These are phyloP conservation scores for Spongilla lacustris DNA, from an alignment of 37 sponge, comb jelly and placozoan genomes.

Conservation along the genomic window DNA sequence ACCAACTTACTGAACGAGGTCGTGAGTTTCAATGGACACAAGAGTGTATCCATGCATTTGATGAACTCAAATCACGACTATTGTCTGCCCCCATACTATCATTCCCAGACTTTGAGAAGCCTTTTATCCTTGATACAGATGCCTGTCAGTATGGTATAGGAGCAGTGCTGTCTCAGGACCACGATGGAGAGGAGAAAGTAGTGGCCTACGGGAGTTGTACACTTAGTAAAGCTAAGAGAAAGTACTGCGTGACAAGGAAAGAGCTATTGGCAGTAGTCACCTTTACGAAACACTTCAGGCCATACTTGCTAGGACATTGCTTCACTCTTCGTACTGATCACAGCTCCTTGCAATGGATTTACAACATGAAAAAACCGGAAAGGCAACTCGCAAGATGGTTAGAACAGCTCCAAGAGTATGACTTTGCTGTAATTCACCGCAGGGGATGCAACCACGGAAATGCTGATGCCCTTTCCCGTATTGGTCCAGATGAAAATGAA, in stretches of 20 bases:
- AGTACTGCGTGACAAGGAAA: conserved; percentile 28
- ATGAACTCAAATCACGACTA: neutral
- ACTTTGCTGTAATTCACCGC: conserved; percentile 35
- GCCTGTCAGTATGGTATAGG: conserved; percentile 26
- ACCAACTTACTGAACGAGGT: conserved; percentile 3
- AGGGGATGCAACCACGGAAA: conserved; percentile 28
- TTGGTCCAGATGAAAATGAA: neutral
- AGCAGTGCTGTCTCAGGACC: conserved; percentile 35
- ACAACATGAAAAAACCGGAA: conserved; percentile 17
- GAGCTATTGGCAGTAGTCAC: conserved; percentile 42
- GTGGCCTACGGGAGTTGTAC: conserved; percentile 30
- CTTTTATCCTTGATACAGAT: conserved; percentile 35
- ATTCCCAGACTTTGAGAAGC: conserved; percentile 12
- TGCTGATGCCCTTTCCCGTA: conserved; percentile 43
- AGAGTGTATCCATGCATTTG: conserved; percentile 13
- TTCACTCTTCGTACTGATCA: conserved; percentile 34
- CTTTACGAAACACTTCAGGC: conserved; percentile 9
- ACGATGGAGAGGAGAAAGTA: conserved; percentile 15
- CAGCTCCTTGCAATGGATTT: conserved; percentile 31
- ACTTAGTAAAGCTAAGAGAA: conserved; percentile 14
- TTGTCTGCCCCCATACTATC: conserved; percentile 15
- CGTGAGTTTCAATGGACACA: conserved; percentile 19
- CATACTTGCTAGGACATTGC: conserved; percentile 8
- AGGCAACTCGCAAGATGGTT: conserved; percentile 44
- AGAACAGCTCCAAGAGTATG: conserved; percentile 24